Evolutionary conservation across 2,113 vertebrate species (phyloP).

Genomic region (Centrocercus urophasianus): DNA sequence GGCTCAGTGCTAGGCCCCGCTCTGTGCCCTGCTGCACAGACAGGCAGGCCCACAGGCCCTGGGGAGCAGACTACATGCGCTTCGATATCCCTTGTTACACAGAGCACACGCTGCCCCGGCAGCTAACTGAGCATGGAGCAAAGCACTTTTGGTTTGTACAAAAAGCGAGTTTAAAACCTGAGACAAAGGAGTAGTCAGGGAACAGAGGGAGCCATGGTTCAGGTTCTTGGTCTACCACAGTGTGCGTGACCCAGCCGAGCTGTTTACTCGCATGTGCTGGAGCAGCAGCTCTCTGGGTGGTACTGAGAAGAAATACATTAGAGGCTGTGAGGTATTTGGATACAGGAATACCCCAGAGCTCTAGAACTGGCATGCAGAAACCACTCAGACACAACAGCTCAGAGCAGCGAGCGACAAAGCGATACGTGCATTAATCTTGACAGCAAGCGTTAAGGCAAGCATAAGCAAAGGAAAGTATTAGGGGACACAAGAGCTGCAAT

Average conservation of each 20-base stretch:
- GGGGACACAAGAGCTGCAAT: background rate
- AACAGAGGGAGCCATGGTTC: conserved; percentile 22
- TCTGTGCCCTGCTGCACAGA: background rate
- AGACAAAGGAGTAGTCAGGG: background rate
- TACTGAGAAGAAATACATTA: background rate
- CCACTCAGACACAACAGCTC: background rate
- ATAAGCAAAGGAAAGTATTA: background rate
- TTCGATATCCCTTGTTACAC: fast-evolving
- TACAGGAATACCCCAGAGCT: background rate
- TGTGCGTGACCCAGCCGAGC: background rate
- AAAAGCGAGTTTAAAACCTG: background rate
- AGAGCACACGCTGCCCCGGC: fast-evolving
- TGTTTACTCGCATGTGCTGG: conserved; percentile 3
- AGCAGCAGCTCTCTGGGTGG: conserved; percentile 12
- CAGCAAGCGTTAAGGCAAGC: background rate
- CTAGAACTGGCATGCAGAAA: conserved; percentile 6
- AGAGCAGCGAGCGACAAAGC: background rate
- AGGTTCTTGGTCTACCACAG: conserved; percentile 21
- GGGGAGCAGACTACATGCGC: background rate
- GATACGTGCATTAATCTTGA: conserved; percentile 8
- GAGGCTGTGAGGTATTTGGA: conserved; percentile 5
- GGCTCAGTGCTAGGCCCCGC: background rate
- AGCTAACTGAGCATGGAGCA: background rate
- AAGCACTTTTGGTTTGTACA: background rate
- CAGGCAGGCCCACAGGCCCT: background rate